Conservation (phyloP, 1,140 invertebrate genomes). For the Anagrus nilaparvatae region DNA sequence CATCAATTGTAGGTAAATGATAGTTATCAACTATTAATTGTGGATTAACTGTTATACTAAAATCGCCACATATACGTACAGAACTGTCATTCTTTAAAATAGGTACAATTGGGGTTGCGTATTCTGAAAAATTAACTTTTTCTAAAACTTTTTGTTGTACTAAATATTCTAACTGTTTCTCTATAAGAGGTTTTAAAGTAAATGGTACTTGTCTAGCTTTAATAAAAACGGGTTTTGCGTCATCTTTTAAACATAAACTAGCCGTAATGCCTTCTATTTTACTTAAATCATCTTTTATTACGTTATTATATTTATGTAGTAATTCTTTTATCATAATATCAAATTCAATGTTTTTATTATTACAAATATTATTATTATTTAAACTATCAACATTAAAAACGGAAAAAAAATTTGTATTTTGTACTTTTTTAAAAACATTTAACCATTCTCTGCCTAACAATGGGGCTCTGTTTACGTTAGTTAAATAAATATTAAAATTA, state of each 20-base stretch:
- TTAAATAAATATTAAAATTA: no score
- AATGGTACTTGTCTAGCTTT: conserved; percentile 9
- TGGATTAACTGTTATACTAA: conserved; percentile 7
- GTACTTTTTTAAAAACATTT: not conserved
- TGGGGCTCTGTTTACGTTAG: no score
- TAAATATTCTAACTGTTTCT: not conserved
- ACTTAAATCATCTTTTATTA: not conserved
- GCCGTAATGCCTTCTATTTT: conserved; percentile 6
- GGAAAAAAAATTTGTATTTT: not conserved
- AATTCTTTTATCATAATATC: not conserved
- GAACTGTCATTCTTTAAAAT: conserved; percentile 4
- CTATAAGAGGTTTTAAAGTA: conserved; percentile 2
- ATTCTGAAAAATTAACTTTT: not conserved
- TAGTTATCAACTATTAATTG: conserved; percentile 5
- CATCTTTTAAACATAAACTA: not conserved
- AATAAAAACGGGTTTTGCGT: conserved; percentile 1
- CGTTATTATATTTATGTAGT: not conserved
- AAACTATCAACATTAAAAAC: not conserved
- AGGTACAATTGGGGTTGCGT: conserved; percentile 4
- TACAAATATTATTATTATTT: not conserved
- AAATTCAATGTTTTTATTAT: not conserved
- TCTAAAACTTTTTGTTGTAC: not conserved
- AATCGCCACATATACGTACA: conserved; percentile 11
- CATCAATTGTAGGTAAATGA: conserved; percentile 6
- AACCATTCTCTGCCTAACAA: not conserved